Conservation (phyloP, 1,140 invertebrate species). For the Notospermus geniculatus region DNA sequence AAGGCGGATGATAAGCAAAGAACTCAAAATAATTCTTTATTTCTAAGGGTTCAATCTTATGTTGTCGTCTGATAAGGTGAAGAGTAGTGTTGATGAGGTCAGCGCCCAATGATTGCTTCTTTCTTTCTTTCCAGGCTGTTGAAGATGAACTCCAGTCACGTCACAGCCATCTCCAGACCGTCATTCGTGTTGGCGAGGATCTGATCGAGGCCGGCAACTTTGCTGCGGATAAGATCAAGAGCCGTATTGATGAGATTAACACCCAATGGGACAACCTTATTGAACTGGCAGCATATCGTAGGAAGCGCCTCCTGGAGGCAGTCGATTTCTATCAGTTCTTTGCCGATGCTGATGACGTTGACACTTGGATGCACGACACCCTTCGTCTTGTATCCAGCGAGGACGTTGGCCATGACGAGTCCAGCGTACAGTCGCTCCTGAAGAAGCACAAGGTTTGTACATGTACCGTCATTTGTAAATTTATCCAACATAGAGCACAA, state of each 20-base stretch:
- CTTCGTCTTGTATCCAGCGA: conserved; percentile 93
- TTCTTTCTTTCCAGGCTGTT: conserved; percentile 66
- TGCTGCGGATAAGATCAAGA: conserved; percentile 89
- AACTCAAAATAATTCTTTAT: too few relatives aligned
- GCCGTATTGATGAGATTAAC: conserved; percentile 86
- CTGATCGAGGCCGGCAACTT: conserved; percentile 90
- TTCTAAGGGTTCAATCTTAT: too few relatives aligned
- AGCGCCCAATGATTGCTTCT: too few relatives aligned
- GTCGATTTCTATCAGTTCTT: conserved; percentile 99
- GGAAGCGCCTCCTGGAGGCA: conserved; percentile 90
- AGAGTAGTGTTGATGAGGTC: too few relatives aligned
- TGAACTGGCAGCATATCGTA: conserved; percentile 85
- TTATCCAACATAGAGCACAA: too few relatives aligned
- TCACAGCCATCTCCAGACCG: conserved; percentile 85
- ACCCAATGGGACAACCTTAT: conserved; percentile 92
- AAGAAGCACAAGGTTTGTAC: conserved; percentile 95
- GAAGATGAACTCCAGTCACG: conserved; percentile 94
- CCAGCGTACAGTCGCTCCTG: conserved; percentile 93
- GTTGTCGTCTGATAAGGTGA: too few relatives aligned
- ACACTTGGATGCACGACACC: conserved; percentile 98
- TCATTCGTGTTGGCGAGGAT: conserved; percentile 87
- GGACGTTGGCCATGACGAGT: conserved; percentile 97
- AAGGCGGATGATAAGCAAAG: too few relatives aligned
- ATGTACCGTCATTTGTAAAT: too few relatives aligned
- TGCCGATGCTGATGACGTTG: conserved; percentile 97